Conservation (phyloP, 2,113 vertebrate genomes). For the Cyprinodon tularosa region DNA sequence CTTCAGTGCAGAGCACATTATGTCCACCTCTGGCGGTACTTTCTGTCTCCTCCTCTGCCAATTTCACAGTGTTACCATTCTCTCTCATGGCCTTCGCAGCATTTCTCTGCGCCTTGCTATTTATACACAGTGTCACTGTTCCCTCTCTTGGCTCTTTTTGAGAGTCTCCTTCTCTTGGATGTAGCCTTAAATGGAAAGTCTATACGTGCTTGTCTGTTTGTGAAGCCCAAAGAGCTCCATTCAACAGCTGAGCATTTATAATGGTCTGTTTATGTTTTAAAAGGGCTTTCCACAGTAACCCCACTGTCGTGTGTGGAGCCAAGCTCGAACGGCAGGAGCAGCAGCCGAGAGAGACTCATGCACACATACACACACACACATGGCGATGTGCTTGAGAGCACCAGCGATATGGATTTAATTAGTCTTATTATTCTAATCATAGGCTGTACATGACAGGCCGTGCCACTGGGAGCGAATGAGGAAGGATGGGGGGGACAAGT, state of each 20-base stretch:
- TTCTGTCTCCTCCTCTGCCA: conserved; percentile 48
- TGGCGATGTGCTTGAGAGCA: conserved; percentile 33
- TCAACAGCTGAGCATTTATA: conserved; percentile 75
- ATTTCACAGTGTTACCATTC: conserved; percentile 56
- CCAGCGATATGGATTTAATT: conserved; percentile 72
- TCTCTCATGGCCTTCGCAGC: conserved; percentile 35
- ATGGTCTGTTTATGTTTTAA: conserved; percentile 76
- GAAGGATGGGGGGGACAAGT: conserved; percentile 1
- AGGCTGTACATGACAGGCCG: conserved; percentile 67
- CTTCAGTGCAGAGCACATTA: neutral
- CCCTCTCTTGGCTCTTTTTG: conserved; percentile 62
- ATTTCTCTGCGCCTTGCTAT: conserved; percentile 39
- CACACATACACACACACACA: conserved; percentile 12
- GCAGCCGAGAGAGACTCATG: neutral
- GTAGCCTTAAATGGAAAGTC: conserved; percentile 76
- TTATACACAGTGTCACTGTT: conserved; percentile 71
- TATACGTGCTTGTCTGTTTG: conserved; percentile 69
- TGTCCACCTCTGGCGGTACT: neutral
- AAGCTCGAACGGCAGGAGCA: conserved; percentile 40
- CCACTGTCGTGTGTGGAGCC: conserved; percentile 67
- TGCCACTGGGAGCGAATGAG: conserved; percentile 46
- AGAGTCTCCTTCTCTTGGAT: conserved; percentile 56
- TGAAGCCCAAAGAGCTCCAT: conserved; percentile 53
- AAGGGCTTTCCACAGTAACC: conserved; percentile 65
- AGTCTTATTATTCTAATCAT: conserved; percentile 75